Percentiles rank a stretch among this genome's conserved stretches.
Conservation (phyloP, 23 tunicate species). For the Corella eumyota region DNA sequence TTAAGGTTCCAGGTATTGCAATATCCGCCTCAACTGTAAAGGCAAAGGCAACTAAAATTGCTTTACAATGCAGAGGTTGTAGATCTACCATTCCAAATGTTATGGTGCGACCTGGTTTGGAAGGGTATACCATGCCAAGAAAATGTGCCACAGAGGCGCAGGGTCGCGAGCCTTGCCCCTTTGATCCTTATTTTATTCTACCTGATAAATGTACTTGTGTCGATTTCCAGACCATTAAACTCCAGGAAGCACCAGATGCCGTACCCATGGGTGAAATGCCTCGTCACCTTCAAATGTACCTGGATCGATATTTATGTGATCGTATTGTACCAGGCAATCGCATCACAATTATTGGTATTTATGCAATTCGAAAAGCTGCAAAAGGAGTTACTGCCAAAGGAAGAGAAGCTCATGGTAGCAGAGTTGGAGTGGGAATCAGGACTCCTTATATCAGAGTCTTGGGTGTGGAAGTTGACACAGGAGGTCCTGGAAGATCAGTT, state of each 20-base stretch:
- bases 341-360: constrained; percentile 84
- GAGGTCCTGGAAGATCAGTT: constrained; percentile 83
- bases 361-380: constrained; percentile 63
- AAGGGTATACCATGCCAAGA: constrained; percentile 86
- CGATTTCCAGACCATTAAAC: constrained; percentile 95
- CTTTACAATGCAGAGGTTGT: constrained; percentile 87
- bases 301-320: constrained; percentile 91
- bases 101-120: constrained; percentile 78
- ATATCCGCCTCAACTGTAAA: constrained; percentile 84
- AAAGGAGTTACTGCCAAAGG: constrained; percentile 50
- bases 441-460: constrained; percentile 87
- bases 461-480: constrained; percentile 91
- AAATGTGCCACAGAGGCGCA: constrained; percentile 79
- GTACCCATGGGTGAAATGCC: constrained; percentile 99
- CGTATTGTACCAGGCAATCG: constrained; percentile 96
- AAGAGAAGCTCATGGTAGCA: constrained; percentile 24
- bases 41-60: constrained; percentile 81
- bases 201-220: constrained; percentile 95
- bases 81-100: constrained; percentile 53
- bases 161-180: constrained; percentile 93
- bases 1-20: constrained; percentile 96
- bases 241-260: constrained; percentile 98
- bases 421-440: constrained; percentile 56
- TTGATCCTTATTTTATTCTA: constrained; percentile 91
- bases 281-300: constrained; percentile 83